phyloP scores from a whole-genome alignment of 2,113 vertebrate species.

The Ophiodon elongatus region DNA sequence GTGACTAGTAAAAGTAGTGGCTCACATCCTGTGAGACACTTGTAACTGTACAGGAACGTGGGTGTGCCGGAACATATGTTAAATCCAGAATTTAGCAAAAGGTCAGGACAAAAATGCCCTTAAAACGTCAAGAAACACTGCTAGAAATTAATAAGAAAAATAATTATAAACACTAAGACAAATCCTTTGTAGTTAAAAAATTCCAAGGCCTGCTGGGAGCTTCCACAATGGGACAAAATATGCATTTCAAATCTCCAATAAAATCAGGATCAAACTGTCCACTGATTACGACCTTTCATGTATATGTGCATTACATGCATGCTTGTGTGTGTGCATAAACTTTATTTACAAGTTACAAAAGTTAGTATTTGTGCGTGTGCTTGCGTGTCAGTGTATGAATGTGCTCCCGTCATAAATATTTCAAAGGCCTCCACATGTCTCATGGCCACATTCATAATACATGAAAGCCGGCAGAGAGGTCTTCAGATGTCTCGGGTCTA shows the following conservation, averaged over 20 bases:
- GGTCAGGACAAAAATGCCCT: background rate
- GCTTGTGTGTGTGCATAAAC: background rate
- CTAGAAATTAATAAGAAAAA: background rate
- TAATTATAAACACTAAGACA: background rate
- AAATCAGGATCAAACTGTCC: background rate
- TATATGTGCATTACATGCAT: background rate
- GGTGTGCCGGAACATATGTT: background rate
- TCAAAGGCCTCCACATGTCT: constrained; percentile 63
- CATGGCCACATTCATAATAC: constrained; percentile 72
- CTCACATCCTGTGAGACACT: constrained; percentile 22
- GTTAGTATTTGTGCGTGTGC: background rate
- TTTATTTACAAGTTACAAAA: constrained; percentile 22
- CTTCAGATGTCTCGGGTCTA: constrained; percentile 35
- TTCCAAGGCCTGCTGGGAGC: background rate
- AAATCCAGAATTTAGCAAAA: background rate
- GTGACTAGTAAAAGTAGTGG: background rate
- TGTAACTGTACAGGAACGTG: background rate
- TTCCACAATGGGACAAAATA: background rate
- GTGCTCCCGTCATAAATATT: constrained; percentile 67
- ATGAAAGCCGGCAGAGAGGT: constrained; percentile 49
- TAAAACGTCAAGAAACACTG: background rate
- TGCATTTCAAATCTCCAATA: background rate
- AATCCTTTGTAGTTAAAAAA: background rate
- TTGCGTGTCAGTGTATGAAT: constrained; percentile 24
- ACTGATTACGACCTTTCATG: background rate